A percentile compares a stretch with the other conserved stretches of the same genome.
Conservation (phyloP, 2,113 vertebrate species). For the Uria aalge region DNA sequence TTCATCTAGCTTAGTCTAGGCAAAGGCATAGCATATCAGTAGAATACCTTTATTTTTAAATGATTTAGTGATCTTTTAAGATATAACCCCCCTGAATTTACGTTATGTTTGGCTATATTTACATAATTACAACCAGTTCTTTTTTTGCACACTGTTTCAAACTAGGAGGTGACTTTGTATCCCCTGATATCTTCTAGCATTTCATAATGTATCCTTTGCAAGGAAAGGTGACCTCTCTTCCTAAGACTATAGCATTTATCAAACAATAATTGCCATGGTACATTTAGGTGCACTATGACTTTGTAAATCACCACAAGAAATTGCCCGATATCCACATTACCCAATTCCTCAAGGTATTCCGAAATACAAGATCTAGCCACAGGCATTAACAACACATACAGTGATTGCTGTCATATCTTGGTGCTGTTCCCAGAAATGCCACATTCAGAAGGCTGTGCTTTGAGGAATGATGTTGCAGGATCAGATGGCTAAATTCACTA, state of each 20-base stretch:
- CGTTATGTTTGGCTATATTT: not conserved
- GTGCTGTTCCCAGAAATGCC: slow-evolving; percentile 52
- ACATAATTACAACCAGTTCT: not conserved
- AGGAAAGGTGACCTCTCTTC: not conserved
- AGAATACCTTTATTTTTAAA: not conserved
- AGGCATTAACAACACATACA: slow-evolving; percentile 29
- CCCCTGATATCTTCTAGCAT: not conserved
- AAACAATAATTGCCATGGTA: not conserved
- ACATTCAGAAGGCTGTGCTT: slow-evolving; percentile 19
- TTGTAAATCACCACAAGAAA: not conserved
- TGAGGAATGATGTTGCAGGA: slow-evolving; percentile 27
- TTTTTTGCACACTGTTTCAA: not conserved
- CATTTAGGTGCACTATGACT: not conserved
- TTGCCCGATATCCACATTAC: not conserved
- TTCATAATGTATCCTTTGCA: not conserved
- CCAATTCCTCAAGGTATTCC: not conserved
- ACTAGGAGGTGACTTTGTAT: not conserved
- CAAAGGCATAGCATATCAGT: not conserved
- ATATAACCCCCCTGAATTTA: not conserved
- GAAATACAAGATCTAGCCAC: slow-evolving; percentile 4
- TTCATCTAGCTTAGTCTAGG: not conserved
- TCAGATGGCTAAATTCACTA: slow-evolving; percentile 23
- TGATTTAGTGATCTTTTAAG: not conserved
- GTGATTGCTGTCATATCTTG: slow-evolving; percentile 37
- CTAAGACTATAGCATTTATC: not conserved